These are phyloP conservation scores for Dendronephthya gigantea DNA, from an alignment of 64 coral and sea anemone species.

Conservation along the genomic window DNA sequence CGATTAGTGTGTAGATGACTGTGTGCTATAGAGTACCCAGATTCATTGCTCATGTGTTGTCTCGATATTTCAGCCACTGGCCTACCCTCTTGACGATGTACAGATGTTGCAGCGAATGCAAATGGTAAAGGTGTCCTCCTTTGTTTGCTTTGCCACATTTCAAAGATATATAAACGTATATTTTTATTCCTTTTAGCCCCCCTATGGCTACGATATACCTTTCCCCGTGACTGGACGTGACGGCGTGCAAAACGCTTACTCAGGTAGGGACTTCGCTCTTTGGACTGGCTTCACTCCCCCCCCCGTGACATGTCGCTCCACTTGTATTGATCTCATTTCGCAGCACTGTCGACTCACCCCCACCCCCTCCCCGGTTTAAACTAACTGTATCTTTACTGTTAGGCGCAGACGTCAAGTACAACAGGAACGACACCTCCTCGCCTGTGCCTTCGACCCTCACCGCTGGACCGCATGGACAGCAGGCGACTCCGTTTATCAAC, in stretches of 20 bases:
- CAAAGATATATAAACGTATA: neutral
- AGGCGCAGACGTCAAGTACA: neutral
- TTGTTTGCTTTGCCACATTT: neutral
- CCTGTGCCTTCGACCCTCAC: neutral
- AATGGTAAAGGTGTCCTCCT: neutral
- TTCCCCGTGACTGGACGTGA: neutral
- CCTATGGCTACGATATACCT: neutral
- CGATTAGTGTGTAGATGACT: neutral
- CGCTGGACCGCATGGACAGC: neutral
- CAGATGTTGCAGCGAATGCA: conserved; percentile 9
- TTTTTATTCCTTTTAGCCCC: neutral
- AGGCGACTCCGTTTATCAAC: conserved; percentile 19
- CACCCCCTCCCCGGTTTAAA: too few species aligned
- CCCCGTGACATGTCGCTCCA: too few species aligned
- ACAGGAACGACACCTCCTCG: neutral
- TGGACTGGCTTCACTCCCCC: too few species aligned
- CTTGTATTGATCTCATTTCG: too few species aligned
- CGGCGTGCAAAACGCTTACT: neutral
- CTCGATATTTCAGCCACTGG: neutral
- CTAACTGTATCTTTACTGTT: neutral
- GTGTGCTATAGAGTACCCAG: too few species aligned
- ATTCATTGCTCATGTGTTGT: too few species aligned
- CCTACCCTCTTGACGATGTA: neutral
- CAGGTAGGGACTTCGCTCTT: too few species aligned
- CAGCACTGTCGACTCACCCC: neutral